A percentile compares a stretch with the other conserved stretches of the same genome.
phyloP scores from a whole-genome alignment of 2,888 invertebrate species.

The Aproaerema taeniolella region DNA sequence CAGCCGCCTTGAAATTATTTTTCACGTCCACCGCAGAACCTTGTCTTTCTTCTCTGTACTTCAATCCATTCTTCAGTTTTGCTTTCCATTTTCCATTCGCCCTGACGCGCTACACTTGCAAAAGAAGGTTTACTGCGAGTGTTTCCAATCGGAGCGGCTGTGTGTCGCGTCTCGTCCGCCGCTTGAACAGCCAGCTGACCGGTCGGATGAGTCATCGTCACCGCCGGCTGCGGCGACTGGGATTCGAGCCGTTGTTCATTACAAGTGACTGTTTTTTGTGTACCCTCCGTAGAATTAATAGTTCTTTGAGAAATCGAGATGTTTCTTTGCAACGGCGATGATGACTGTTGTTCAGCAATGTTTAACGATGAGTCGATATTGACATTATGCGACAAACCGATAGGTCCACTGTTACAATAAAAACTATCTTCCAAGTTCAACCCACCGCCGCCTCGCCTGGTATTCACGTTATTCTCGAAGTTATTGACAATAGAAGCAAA shows the following conservation, averaged over 20 bases:
- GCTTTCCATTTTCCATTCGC: background rate
- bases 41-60: background rate
- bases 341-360: background rate
- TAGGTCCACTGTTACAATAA: background rate
- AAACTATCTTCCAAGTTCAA: background rate
- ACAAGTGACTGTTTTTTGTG: background rate
- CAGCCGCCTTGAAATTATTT: constrained; percentile 19
- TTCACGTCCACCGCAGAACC: constrained; percentile 5
- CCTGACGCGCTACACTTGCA: background rate
- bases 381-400: background rate
- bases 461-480: background rate
- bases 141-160: background rate
- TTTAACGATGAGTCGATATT: background rate
- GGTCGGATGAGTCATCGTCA: background rate
- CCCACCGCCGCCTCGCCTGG: background rate
- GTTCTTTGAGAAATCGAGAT: too few species aligned
- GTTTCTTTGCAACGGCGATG: background rate
- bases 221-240: background rate
- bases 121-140: background rate
- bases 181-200: background rate
- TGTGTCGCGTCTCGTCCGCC: background rate
- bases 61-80: background rate
- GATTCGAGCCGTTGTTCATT: background rate
- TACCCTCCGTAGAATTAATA: background rate
- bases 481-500: background rate